phyloP scores from a whole-genome alignment of 92 coral and sea anemone species.

The Epizoanthus rinbou region DNA sequence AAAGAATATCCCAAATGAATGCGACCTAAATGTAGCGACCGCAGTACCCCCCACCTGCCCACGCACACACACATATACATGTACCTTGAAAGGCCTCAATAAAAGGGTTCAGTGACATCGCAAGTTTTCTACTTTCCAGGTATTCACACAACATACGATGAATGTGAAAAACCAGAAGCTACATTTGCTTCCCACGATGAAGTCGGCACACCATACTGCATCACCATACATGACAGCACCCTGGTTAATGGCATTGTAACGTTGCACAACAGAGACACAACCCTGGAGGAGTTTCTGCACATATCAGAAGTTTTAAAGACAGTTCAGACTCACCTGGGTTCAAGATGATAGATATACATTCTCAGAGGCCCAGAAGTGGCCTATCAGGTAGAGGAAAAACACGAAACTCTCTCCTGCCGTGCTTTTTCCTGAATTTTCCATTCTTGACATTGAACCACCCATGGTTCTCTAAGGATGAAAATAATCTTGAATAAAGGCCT shows the following conservation, averaged over 20 bases:
- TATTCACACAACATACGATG: slow-evolving; percentile 55
- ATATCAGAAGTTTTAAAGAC: slow-evolving; percentile 88
- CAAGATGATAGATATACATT: neutral
- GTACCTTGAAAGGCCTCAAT: too few species aligned
- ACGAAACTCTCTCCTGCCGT: too few species aligned
- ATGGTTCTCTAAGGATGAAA: too few species aligned
- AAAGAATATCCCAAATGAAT: too few species aligned
- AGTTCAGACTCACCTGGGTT: slow-evolving; percentile 71
- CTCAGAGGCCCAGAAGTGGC: too few species aligned
- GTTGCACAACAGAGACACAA: slow-evolving; percentile 87
- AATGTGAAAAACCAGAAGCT: slow-evolving; percentile 43
- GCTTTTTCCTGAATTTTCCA: too few species aligned
- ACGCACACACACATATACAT: too few species aligned
- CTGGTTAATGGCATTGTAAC: slow-evolving; percentile 86
- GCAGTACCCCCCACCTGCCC: too few species aligned
- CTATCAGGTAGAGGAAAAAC: too few species aligned
- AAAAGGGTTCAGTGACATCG: neutral
- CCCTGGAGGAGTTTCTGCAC: slow-evolving; percentile 87
- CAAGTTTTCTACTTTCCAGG: slow-evolving; percentile 52
- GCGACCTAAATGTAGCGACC: too few species aligned
- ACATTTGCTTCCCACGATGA: slow-evolving; percentile 78
- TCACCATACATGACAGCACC: slow-evolving; percentile 78
- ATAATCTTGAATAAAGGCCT: too few species aligned
- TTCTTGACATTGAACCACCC: too few species aligned
- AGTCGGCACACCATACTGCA: slow-evolving; percentile 91